Evolutionary conservation across 2,797 vertebrate species (phyloP).

Genomic region (Linurgus olivaceus): DNA sequence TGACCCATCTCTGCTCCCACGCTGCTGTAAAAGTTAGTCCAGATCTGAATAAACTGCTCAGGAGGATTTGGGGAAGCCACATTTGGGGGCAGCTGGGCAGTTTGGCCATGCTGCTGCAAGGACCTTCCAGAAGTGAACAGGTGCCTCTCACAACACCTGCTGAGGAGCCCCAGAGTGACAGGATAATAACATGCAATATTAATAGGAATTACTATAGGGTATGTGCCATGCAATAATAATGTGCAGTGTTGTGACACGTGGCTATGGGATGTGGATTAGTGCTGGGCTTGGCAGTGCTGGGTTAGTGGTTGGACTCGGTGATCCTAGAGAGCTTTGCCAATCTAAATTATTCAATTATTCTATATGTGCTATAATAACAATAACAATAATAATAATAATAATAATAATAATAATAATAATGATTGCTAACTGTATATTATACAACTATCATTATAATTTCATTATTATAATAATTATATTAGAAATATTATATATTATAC

Average conservation of each 20-base stretch:
- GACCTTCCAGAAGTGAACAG: background rate
- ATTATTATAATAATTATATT: too few relatives aligned
- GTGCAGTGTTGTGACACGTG: accelerated
- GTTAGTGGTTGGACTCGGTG: accelerated
- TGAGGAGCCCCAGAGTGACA: background rate
- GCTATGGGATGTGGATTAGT: background rate
- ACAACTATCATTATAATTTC: background rate
- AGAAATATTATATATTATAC: too few relatives aligned
- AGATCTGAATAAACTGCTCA: background rate
- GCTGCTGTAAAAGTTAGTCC: background rate
- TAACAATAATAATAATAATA: too few relatives aligned
- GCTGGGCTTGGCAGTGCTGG: background rate
- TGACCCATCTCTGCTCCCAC: background rate
- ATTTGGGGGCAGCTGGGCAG: background rate
- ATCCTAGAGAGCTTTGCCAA: background rate
- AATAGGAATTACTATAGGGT: accelerated
- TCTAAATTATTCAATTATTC: background rate
- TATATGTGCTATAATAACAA: accelerated
- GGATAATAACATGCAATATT: background rate
- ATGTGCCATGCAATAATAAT: too few relatives aligned
- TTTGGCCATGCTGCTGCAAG: background rate
- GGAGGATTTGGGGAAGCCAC: background rate
- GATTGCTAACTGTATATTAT: too few relatives aligned
- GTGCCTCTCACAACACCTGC: background rate
- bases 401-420: too few relatives aligned